Conservation (phyloP, 2,888 invertebrate species). For the Aspidapion aeneum region DNA sequence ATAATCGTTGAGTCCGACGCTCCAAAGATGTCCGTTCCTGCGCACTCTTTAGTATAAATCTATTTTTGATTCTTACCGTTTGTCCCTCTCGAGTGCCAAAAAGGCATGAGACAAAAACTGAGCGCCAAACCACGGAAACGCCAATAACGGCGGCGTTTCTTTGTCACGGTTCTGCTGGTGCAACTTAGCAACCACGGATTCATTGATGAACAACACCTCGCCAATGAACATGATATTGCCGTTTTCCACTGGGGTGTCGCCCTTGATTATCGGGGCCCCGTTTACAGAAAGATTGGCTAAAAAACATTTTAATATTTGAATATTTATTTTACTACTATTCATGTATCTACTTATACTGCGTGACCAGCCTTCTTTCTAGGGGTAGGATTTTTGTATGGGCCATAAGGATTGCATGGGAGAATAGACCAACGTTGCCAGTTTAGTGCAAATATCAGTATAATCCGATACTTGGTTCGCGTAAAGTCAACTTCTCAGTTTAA, state of each 20-base stretch:
- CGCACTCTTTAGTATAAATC: too few relatives aligned
- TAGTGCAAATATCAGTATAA: too few relatives aligned
- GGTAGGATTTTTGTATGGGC: too few relatives aligned
- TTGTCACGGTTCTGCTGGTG: slow-evolving; percentile 63
- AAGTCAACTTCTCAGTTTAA: too few relatives aligned
- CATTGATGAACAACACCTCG: slow-evolving; percentile 61
- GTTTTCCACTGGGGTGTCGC: slow-evolving; percentile 56
- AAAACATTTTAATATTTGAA: slow-evolving; percentile 27
- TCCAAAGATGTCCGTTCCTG: too few relatives aligned
- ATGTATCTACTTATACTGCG: too few relatives aligned
- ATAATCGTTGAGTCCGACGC: too few relatives aligned
- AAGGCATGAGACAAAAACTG: slow-evolving; percentile 62
- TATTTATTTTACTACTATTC: background rate
- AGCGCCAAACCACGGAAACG: slow-evolving; percentile 63
- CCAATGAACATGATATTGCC: slow-evolving; percentile 62
- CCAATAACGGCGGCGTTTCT: slow-evolving; percentile 61
- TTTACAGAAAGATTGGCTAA: slow-evolving; percentile 55
- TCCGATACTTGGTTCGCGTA: too few relatives aligned
- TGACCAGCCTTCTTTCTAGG: too few relatives aligned
- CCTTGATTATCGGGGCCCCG: slow-evolving; percentile 57
- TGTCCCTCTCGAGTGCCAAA: slow-evolving; percentile 56
- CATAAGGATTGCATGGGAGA: too few relatives aligned
- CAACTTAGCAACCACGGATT: slow-evolving; percentile 57
- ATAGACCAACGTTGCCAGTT: too few relatives aligned
- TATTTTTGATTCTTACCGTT: too few relatives aligned